Evolutionary conservation across 2,888 invertebrate genomes (phyloP).

Genomic region (Bursaphelenchus okinawaensis): DNA sequence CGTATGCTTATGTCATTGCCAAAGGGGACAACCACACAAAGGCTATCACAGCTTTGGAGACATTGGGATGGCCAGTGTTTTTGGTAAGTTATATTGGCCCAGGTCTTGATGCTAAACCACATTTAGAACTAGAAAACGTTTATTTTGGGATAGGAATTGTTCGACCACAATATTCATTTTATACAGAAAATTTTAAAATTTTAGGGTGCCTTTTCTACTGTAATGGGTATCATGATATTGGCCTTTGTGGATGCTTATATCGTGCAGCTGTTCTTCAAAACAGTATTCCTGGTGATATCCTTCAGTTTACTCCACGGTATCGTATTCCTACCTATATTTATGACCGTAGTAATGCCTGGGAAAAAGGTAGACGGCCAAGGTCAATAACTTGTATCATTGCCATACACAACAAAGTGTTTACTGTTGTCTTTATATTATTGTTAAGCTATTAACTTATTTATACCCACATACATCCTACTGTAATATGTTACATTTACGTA

Average conservation of each 20-base stretch:
- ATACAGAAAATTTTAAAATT: background rate
- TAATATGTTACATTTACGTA: too few relatives aligned
- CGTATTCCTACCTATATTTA: conserved; percentile 52
- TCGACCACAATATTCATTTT: too few relatives aligned
- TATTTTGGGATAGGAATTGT: too few relatives aligned
- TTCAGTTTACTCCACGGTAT: conserved; percentile 53
- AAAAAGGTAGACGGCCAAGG: background rate
- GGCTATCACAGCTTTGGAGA: conserved; percentile 78
- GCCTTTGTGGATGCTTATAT: conserved; percentile 52
- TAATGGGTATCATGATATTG: conserved; percentile 50
- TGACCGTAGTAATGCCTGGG: conserved; percentile 36
- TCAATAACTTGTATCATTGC: too few relatives aligned
- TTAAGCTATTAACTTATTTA: too few relatives aligned
- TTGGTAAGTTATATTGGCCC: conserved; percentile 26
- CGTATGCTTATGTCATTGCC: conserved; percentile 86
- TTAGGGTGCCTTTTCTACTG: conserved; percentile 52
- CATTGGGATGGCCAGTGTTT: conserved; percentile 80
- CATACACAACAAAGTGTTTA: too few relatives aligned
- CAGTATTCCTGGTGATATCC: conserved; percentile 54
- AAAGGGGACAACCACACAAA: conserved; percentile 64
- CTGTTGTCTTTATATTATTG: too few relatives aligned
- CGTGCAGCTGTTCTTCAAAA: conserved; percentile 54
- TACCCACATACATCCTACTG: too few relatives aligned
- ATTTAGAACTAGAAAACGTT: too few relatives aligned
- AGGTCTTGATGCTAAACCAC: too few relatives aligned